Evolutionary conservation across 2,888 invertebrate species (phyloP).

Genomic region (Apamea anceps): DNA sequence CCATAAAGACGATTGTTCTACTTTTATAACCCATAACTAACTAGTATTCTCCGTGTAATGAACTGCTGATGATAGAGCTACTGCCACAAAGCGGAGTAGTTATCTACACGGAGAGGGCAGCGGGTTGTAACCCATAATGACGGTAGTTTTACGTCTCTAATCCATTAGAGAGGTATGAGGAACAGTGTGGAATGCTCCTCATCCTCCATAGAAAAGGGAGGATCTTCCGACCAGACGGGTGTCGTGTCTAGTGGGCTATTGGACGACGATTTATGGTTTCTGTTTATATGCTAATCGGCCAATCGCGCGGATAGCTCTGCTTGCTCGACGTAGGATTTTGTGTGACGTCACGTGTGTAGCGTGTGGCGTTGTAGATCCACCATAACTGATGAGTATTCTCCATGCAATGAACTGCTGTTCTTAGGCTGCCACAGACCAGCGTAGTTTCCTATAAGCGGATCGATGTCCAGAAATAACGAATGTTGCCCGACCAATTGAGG

Average conservation of each 20-base stretch:
- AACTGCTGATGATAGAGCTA: neutral
- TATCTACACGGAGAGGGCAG: neutral
- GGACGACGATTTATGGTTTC: neutral
- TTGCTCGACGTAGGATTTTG: neutral
- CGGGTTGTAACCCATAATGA: neutral
- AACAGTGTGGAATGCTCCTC: neutral
- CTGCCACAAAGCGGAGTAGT: neutral
- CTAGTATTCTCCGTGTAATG: neutral
- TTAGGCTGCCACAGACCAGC: conserved; percentile 96
- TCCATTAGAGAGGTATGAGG: neutral
- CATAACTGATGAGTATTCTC: neutral
- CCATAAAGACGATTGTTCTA: neutral
- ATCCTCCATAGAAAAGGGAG: neutral
- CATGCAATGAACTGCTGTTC: neutral
- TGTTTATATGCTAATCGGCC: neutral
- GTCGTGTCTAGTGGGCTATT: neutral
- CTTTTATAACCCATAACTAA: neutral
- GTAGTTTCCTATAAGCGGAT: conserved; percentile 98
- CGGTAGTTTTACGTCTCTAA: neutral
- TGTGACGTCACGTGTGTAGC: neutral
- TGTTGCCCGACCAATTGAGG: neutral
- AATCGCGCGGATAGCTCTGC: neutral
- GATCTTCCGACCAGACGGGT: neutral
- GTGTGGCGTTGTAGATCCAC: neutral
- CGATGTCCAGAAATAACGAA: conserved; percentile 74